These are phyloP conservation scores for Willisornis vidua DNA, from an alignment of 2,113 vertebrate genomes.

Conservation along the genomic window DNA sequence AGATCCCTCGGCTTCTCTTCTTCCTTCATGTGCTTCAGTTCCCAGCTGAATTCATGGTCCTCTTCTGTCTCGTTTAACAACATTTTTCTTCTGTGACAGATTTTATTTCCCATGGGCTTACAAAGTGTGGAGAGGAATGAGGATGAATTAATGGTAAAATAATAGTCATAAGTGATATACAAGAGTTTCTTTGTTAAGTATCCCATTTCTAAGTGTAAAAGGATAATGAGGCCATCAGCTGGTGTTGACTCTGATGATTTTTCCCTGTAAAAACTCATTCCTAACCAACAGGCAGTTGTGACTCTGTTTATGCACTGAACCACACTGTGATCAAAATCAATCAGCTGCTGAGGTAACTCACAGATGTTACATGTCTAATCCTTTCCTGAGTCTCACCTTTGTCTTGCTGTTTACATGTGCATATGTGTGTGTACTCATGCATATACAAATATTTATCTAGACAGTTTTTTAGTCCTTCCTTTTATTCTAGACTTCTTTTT, in stretches of 20 bases:
- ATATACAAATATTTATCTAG: not conserved
- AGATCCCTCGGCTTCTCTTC: not conserved
- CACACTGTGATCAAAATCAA: not conserved
- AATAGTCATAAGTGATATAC: not conserved
- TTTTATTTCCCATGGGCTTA: not conserved
- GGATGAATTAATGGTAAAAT: not conserved
- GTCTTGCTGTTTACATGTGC: not conserved
- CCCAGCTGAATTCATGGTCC: not conserved
- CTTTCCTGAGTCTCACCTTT: not conserved
- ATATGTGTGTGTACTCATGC: not conserved
- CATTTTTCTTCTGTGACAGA: not conserved
- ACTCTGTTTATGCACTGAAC: not conserved
- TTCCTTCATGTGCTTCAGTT: not conserved
- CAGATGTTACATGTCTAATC: not conserved
- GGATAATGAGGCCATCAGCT: not conserved
- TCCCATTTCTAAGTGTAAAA: not conserved
- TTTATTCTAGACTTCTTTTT: not conserved
- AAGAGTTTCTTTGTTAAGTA: not conserved
- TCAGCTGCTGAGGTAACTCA: not conserved
- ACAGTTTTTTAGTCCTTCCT: not conserved
- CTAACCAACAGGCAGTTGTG: not conserved
- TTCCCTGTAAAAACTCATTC: not conserved
- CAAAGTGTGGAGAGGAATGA: not conserved
- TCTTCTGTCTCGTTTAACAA: not conserved
- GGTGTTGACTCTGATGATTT: not conserved